Conservation (phyloP, 2,797 vertebrate species). For the Fistularia commersonii region DNA sequence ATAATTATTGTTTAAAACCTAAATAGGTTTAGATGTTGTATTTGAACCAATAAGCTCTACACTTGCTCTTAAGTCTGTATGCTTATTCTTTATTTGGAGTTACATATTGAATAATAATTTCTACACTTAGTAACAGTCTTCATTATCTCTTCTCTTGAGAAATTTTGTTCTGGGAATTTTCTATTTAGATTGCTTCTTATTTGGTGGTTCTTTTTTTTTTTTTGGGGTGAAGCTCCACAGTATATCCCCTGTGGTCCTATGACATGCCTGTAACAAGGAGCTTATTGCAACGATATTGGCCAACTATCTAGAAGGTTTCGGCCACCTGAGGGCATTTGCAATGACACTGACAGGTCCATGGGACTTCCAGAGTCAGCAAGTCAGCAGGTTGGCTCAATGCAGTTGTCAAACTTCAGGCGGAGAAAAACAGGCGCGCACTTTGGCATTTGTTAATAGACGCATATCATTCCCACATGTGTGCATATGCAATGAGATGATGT, state of each 20-base stretch:
- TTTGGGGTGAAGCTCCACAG: slow-evolving; percentile 36
- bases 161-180: slow-evolving; percentile 23
- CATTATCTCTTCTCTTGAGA: slow-evolving; percentile 22
- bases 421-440: neutral
- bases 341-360: slow-evolving; percentile 58
- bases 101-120: too few species aligned
- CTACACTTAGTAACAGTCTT: too few species aligned
- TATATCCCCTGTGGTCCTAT: slow-evolving; percentile 28
- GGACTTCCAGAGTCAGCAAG: slow-evolving; percentile 51
- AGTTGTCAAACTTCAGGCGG: slow-evolving; percentile 33
- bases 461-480: neutral
- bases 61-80: too few species aligned
- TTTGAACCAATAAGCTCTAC: too few species aligned
- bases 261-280: slow-evolving; percentile 56
- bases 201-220: slow-evolving; percentile 29
- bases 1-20: too few species aligned
- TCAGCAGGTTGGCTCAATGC: slow-evolving; percentile 30
- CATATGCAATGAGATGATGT: slow-evolving; percentile 16
- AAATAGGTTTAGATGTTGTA: too few species aligned
- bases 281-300: slow-evolving; percentile 62
- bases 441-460: slow-evolving; percentile 9
- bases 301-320: slow-evolving; percentile 42
- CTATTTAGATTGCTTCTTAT: slow-evolving; percentile 28
- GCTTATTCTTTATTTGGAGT: too few species aligned
- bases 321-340: slow-evolving; percentile 45